These are phyloP conservation scores for Ibycter americanus DNA, from an alignment of 2,797 vertebrate species.

Conservation along the genomic window DNA sequence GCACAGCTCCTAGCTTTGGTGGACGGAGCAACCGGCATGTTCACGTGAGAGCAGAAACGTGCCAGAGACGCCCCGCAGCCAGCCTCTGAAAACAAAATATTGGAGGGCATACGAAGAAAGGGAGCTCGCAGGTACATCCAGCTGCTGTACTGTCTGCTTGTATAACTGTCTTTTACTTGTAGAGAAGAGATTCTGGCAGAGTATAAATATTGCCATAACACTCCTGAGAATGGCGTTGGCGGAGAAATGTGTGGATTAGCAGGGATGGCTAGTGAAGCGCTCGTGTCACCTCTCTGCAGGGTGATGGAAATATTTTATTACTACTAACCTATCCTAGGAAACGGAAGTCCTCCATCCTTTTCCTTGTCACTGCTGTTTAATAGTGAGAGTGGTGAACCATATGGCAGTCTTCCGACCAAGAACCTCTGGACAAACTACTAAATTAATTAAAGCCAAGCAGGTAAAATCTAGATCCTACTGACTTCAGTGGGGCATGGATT, in stretches of 20 bases:
- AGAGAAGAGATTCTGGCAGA: slow-evolving; percentile 9
- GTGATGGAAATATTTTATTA: slow-evolving; percentile 35
- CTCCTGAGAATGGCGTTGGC: background rate
- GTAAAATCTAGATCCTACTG: background rate
- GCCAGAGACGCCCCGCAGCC: background rate
- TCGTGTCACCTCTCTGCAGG: background rate
- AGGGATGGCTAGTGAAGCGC: slow-evolving; percentile 29
- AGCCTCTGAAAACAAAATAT: background rate
- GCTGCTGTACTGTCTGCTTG: background rate
- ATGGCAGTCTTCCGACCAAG: background rate
- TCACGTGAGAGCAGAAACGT: background rate
- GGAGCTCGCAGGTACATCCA: background rate
- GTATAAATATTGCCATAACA: slow-evolving; percentile 22
- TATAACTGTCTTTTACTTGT: slow-evolving; percentile 3
- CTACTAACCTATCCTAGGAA: slow-evolving; percentile 41
- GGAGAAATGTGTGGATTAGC: slow-evolving; percentile 41
- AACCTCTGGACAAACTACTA: background rate
- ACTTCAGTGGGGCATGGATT: background rate
- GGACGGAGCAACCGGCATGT: background rate
- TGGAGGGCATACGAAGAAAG: background rate
- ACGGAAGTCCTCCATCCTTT: background rate
- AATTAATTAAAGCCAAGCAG: background rate
- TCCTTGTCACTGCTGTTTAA: background rate
- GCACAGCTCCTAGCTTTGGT: background rate
- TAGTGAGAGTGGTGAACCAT: background rate